phyloP scores from a whole-genome alignment of 2,888 invertebrate species.

The Pediacus dermestoides region DNA sequence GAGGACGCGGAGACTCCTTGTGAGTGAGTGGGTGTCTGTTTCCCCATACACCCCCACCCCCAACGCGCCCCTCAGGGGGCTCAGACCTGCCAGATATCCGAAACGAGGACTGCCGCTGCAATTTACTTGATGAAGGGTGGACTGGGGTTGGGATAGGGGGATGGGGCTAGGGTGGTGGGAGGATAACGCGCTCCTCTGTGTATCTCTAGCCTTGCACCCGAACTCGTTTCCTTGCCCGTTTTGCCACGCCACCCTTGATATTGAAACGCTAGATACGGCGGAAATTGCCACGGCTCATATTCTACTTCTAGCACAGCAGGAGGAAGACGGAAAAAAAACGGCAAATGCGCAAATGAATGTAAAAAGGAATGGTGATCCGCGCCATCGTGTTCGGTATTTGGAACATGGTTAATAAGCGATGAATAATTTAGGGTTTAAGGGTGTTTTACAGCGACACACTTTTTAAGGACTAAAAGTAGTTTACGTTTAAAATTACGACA shows the following conservation, averaged over 20 bases:
- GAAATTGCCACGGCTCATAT: conserved; percentile 9
- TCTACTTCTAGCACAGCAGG: conserved; percentile 1
- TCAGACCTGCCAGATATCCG: conserved; percentile 48
- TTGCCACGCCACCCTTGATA: conserved; percentile 7
- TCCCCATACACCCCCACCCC: conserved; percentile 10
- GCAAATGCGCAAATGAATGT: conserved; percentile 5
- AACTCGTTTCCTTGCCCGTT: not conserved
- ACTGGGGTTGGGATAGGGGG: conserved; percentile 27
- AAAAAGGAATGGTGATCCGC: not conserved
- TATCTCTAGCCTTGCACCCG: not conserved
- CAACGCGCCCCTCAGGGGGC: conserved; percentile 40
- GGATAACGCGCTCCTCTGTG: conserved; percentile 3
- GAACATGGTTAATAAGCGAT: too few relatives aligned
- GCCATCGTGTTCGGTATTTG: too few relatives aligned
- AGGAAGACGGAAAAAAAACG: not conserved
- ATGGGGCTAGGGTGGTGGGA: conserved; percentile 16
- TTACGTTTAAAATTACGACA: too few relatives aligned
- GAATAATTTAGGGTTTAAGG: too few relatives aligned
- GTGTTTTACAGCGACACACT: too few relatives aligned
- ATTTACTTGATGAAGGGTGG: conserved; percentile 51
- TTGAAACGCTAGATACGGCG: conserved; percentile 8
- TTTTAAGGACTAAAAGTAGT: too few relatives aligned
- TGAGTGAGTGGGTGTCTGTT: conserved; percentile 8
- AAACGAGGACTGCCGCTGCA: conserved; percentile 49
- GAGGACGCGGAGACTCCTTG: not conserved